Base-by-base conservation (phyloP, 30 jellyfish, hydroid and myxozoan genomes). In the Turritopsis rubra region DNA sequence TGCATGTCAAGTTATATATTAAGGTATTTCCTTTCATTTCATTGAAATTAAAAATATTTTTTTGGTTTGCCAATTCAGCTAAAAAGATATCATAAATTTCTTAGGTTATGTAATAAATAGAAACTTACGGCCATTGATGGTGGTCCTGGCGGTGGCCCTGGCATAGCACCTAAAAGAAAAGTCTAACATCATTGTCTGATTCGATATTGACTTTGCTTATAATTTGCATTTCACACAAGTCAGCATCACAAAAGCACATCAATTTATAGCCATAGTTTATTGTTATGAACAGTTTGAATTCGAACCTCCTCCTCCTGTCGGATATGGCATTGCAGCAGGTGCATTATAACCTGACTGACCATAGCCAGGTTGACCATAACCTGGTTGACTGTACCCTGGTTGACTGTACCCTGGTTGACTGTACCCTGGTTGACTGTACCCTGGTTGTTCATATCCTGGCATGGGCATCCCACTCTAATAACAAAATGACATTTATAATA, bases 381-480 rank as follows among this genome's bases (percentile, higher is more conserved):
- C 60, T 3, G 60, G 60, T 41, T 41, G 60, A 3, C 13, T 5
- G 13, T 41, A 23, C 8, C 77, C 77, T 7, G 77, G 77, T n/a
- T n/a, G n/a, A n/a, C 77, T 22, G 19, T 68, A 68, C 22, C 77
- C 77, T n/a, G 77, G 60, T 41, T 41, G 60, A 41, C 60, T 13
- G 13, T 41, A 41, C 5, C 60, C 13, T 41, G 60, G 60, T 41
- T 41, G 60, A 41, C 60, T 13, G 13, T 41, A 41, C 9, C 60
- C 60, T 3, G 60, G 60, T 41, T 41, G 60, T 41, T 41, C 9
- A 41, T 41, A 23, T 7, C 77, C 77, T 7, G 77, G 77, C 77
- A 68, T n/a, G 28, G 77, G 77, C 77, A 68, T 68, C 9, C 77
- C 77, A 68, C 87, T 31, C 87, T 80, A 77, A n/a, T 23, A 75